These are phyloP conservation scores for Euglossa dilemma DNA, from an alignment of 1,140 invertebrate species.

Conservation along the genomic window DNA sequence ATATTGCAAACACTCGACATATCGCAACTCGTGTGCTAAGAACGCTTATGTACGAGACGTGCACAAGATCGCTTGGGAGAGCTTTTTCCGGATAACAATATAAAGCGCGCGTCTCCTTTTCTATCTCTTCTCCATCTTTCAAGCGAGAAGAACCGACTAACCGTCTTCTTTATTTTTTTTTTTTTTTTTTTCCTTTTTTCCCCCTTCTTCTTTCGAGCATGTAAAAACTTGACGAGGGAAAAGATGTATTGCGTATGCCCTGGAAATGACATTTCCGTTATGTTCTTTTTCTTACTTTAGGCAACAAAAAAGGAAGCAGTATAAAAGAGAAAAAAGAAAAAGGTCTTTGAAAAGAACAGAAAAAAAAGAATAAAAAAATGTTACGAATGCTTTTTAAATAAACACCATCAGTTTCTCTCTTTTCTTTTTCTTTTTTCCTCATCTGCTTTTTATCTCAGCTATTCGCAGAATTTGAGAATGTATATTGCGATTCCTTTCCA, in stretches of 20 bases:
- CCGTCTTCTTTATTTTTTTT: no score
- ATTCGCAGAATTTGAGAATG: not conserved
- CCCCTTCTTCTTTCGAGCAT: not conserved
- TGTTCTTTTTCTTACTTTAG: slow-evolving; percentile 43
- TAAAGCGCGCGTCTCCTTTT: not conserved
- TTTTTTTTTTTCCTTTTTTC: no score
- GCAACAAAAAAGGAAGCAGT: not conserved
- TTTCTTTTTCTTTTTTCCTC: not conserved
- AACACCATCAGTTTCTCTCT: not conserved
- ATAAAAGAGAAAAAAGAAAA: slow-evolving; percentile 43
- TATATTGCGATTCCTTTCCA: not conserved
- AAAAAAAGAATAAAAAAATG: slow-evolving; percentile 51
- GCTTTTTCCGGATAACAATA: not conserved
- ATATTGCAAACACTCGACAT: slow-evolving; percentile 6
- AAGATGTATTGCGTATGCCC: not conserved
- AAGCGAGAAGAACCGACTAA: not conserved
- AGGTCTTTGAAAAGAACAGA: slow-evolving; percentile 16
- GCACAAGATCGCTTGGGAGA: not conserved
- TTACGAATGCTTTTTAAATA: slow-evolving; percentile 26
- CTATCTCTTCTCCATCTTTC: slow-evolving; percentile 9
- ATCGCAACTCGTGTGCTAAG: slow-evolving; percentile 35
- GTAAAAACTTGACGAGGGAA: not conserved
- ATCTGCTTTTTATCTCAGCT: not conserved
- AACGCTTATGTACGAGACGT: not conserved
- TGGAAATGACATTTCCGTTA: slow-evolving; percentile 26